Base-by-base conservation (phyloP, 2,797 vertebrate genomes). In the Halcyon badia region DNA sequence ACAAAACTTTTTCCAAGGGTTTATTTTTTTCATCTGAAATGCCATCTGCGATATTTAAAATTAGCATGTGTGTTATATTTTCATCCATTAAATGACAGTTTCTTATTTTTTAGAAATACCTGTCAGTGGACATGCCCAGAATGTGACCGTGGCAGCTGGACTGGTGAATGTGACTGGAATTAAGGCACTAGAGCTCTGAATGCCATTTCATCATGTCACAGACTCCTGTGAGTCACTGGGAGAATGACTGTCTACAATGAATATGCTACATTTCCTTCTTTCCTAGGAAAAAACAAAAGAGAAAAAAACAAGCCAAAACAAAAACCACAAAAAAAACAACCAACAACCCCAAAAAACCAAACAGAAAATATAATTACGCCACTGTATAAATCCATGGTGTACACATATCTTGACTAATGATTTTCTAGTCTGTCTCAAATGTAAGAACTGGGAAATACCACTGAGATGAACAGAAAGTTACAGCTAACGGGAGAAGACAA, bases 1-100 rank as follows among this genome's bases (percentile, higher is more conserved):
- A 24, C 17, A 78, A 94, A 73, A 35, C 30, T 39, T 42, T 56
- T 33, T 78, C 87, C 39, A 78, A 71, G 5, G 39, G 48, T 81
- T 81, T 86, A 0, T 85, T 54, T 87, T 41, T 68, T 82, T 68
- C 41, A 73, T 19, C 31, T 90, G 44, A 77, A 78, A 78, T 64
- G 57, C 21, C 35, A 56, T 41, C 48, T 91, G 51, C 68, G 91
- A 30, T 77, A 57, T 75, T 88, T 83, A 56, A 89, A 68, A 78
- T 64, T 22, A 88, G 33, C 8, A 5, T 17, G 3, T 31, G 8
- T 21, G 18, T 75, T 75, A 35, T 19, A 46, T 61, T 91, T 89
- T 79, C 10, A 26, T 28, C 44, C 33, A 69, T 44, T 92, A 78
- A 90, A 64, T 42, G 14, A 26, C 26, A 68, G 22, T 71, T 81